Evolutionary conservation across 2,888 invertebrate genomes (phyloP).

Genomic region (Cremastinae sp.): DNA sequence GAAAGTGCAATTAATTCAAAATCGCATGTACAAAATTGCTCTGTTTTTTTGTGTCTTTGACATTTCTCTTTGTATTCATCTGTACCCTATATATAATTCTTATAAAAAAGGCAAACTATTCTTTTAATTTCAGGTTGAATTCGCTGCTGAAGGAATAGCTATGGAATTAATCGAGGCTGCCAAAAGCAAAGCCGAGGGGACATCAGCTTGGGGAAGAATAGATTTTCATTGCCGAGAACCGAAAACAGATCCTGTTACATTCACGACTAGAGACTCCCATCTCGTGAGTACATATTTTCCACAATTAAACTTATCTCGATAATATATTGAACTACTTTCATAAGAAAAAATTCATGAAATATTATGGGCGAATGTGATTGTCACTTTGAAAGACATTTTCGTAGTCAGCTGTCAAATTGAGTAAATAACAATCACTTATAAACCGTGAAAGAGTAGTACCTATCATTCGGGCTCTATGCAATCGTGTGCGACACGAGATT

Average conservation of each 20-base stretch:
- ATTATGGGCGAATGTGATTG: neutral
- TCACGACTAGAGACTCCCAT: slow-evolving; percentile 94
- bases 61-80: no score
- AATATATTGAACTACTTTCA: slow-evolving; percentile 17
- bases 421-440: neutral
- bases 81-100: no score
- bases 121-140: slow-evolving; percentile 88
- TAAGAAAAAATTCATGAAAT: neutral
- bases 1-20: no score
- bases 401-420: neutral
- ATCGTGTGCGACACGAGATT: slow-evolving; percentile 48
- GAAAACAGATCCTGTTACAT: slow-evolving; percentile 94
- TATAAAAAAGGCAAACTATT: slow-evolving; percentile 5
- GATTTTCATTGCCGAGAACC: slow-evolving; percentile 94
- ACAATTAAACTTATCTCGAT: slow-evolving; percentile 4
- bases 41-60: no score
- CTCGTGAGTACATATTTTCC: slow-evolving; percentile 85
- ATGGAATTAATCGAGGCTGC: slow-evolving; percentile 95
- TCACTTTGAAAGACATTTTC: neutral
- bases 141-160: slow-evolving; percentile 92
- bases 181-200: slow-evolving; percentile 87
- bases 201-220: slow-evolving; percentile 85
- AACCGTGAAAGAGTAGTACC: slow-evolving; percentile 5
- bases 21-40: no score
- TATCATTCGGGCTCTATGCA: slow-evolving; percentile 43